Conservation (phyloP, 2,113 vertebrate genomes). For the Sylvia atricapilla region DNA sequence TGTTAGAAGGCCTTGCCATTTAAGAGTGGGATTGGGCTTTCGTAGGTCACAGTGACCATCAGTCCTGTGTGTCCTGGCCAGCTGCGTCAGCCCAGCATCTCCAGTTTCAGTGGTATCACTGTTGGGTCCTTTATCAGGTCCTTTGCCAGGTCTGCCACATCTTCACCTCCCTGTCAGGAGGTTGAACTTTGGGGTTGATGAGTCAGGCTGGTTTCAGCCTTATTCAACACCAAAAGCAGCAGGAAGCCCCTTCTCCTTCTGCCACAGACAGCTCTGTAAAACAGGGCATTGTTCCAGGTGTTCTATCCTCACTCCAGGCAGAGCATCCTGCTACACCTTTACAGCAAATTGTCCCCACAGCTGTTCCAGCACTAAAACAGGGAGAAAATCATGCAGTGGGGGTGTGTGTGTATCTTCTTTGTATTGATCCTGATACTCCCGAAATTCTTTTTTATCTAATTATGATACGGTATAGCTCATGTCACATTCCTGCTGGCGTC, state of each 20-base stretch:
- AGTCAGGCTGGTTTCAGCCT: background rate
- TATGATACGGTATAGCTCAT: background rate
- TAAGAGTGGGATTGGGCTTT: background rate
- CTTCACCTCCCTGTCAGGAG: background rate
- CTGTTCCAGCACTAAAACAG: background rate
- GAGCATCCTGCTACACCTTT: too few species aligned
- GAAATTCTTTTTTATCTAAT: background rate
- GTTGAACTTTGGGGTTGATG: background rate
- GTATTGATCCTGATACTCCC: background rate
- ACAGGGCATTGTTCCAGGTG: background rate
- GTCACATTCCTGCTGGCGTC: background rate
- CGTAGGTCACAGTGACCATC: rapidly evolving
- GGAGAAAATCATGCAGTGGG: background rate
- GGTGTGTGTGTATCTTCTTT: background rate
- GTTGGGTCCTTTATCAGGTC: background rate
- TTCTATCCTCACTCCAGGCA: too few species aligned
- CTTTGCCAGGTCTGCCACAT: background rate
- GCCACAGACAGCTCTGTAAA: background rate
- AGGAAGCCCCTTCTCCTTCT: background rate
- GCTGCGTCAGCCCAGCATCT: background rate
- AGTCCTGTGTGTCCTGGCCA: background rate
- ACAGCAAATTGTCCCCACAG: background rate
- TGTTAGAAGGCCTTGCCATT: background rate
- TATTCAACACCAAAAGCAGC: background rate
- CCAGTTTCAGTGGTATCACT: background rate